Evolutionary conservation across 2,888 invertebrate genomes (phyloP).

Genomic region (Amitus sp.): DNA sequence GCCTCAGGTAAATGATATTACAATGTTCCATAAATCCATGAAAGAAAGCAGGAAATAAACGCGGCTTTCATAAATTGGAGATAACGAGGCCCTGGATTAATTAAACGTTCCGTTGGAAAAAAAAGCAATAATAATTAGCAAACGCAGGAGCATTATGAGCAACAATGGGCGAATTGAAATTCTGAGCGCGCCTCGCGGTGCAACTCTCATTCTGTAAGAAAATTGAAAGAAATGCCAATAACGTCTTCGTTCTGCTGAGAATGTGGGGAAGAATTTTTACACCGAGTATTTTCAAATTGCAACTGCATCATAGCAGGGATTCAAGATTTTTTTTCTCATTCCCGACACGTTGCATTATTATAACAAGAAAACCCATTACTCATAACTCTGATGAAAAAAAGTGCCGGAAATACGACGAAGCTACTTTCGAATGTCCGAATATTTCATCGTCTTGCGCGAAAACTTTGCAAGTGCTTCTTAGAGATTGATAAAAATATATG

Average conservation of each 20-base stretch:
- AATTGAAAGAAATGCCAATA: background rate
- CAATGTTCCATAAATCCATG: too few relatives aligned
- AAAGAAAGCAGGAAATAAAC: background rate
- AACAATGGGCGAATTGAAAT: background rate
- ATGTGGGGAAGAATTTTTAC: too few relatives aligned
- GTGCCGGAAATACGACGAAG: background rate
- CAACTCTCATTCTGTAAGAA: background rate
- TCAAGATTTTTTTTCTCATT: too few relatives aligned
- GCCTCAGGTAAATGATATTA: too few relatives aligned
- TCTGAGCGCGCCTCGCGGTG: too few relatives aligned
- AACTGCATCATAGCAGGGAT: too few relatives aligned
- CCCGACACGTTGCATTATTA: background rate
- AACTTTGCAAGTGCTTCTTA: background rate
- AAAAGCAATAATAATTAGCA: background rate
- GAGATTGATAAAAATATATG: background rate
- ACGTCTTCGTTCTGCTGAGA: too few relatives aligned
- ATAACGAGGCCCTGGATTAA: too few relatives aligned
- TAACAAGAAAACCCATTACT: background rate
- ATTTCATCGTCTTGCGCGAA: background rate
- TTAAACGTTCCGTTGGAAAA: too few relatives aligned
- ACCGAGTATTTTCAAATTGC: too few relatives aligned
- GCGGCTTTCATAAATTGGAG: too few relatives aligned
- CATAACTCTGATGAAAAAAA: background rate
- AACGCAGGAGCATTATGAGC: background rate
- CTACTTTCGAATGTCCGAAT: background rate